Percentiles rank a stretch among this genome's conserved stretches.
Conservation (phyloP, 2,113 vertebrate genomes). For the Rhineura floridana region DNA sequence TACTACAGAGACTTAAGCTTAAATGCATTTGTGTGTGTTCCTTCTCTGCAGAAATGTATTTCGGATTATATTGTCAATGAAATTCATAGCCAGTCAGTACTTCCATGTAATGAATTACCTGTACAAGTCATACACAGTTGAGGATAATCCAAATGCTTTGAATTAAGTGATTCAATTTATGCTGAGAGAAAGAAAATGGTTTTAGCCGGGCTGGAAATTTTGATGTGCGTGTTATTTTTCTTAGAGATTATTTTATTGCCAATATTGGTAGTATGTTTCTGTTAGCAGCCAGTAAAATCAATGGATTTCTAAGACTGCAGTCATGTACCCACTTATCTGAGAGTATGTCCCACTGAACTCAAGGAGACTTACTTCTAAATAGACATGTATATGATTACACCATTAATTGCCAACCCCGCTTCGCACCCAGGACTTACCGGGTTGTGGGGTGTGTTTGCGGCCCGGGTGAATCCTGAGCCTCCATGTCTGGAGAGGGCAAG, state of each 20-base stretch:
- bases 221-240: not conserved
- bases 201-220: conserved; percentile 14
- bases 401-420: too few species aligned
- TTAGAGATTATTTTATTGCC: rapidly evolving
- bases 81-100: not conserved
- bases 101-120: not conserved
- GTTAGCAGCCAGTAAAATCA: not conserved
- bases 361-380: not conserved
- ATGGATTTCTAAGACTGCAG: not conserved
- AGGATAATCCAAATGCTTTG: not conserved
- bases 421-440: too few species aligned
- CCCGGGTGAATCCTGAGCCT: too few species aligned
- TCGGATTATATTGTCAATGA: conserved; percentile 8
- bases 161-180: not conserved
- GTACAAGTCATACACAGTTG: not conserved
- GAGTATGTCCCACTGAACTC: not conserved
- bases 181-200: not conserved
- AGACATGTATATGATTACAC: too few species aligned
- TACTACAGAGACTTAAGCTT: not conserved
- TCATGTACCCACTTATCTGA: not conserved
- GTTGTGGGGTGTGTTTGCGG: too few species aligned
- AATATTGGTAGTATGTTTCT: not conserved
- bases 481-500: too few species aligned
- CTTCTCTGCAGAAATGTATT: conserved; percentile 8
- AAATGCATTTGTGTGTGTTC: not conserved